Conservation (phyloP, 2,888 invertebrate genomes). For the Mythimna loreyi region DNA sequence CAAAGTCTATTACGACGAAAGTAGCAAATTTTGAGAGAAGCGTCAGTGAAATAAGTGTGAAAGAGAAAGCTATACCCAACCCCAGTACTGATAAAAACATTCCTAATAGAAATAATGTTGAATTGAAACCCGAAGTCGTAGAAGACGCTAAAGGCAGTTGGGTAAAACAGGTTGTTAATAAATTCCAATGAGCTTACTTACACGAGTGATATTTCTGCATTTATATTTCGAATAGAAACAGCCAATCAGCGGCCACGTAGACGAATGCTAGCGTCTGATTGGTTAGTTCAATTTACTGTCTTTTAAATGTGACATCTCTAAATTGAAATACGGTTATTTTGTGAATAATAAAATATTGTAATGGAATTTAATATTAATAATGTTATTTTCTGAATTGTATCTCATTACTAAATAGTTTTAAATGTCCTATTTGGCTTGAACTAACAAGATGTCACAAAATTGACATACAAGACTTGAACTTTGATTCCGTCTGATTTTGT, state of each 20-base stretch:
- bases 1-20: conserved; percentile 84
- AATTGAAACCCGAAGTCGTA: conserved; percentile 67
- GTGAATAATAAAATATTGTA: conserved; percentile 27
- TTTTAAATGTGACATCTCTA: conserved; percentile 38
- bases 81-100: conserved; percentile 63
- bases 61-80: conserved; percentile 59
- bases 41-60: conserved; percentile 71
- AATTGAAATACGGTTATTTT: conserved; percentile 14
- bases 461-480: conserved; percentile 47
- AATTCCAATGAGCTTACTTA: conserved; percentile 91
- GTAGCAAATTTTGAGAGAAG: conserved; percentile 82
- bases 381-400: conserved; percentile 34
- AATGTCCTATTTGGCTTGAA: conserved; percentile 13
- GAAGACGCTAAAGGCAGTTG: conserved; percentile 91
- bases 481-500: conserved; percentile 81
- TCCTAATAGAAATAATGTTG: conserved; percentile 70
- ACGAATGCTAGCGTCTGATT: conserved; percentile 27
- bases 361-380: conserved; percentile 25
- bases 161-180: conserved; percentile 94
- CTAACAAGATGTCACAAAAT: conserved; percentile 24
- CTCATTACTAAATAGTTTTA: conserved; percentile 34
- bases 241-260: conserved; percentile 29
- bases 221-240: conserved; percentile 67
- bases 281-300: conserved; percentile 26
- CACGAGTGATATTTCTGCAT: conserved; percentile 78